Evolutionary conservation across 2,797 vertebrate species (phyloP).

Genomic region (Molossus molossus): DNA sequence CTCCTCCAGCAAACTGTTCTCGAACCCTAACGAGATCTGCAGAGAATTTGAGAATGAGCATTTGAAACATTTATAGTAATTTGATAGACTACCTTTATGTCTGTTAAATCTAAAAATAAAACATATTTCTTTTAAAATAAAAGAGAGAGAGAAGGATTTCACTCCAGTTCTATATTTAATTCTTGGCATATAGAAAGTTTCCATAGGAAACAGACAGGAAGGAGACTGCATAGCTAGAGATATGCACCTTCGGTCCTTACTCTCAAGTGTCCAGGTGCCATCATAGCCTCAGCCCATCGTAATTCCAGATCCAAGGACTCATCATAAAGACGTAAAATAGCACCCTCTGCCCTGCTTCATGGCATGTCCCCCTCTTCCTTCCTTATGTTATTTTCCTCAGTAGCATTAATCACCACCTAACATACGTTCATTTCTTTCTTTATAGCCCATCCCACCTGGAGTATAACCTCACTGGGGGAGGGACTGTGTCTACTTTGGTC

Average conservation of each 20-base stretch:
- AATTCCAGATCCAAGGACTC: slow-evolving; percentile 3
- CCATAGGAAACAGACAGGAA: not conserved
- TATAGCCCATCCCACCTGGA: not conserved
- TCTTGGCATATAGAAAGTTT: not conserved
- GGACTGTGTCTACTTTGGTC: not conserved
- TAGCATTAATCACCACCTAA: not conserved
- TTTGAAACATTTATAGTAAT: slow-evolving; percentile 57
- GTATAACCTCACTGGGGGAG: not conserved
- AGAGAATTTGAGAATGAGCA: slow-evolving; percentile 26
- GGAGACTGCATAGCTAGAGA: not conserved
- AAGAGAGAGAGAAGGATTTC: not conserved
- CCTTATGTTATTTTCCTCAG: not conserved
- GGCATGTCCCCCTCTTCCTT: too few species aligned
- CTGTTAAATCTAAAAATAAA: slow-evolving; percentile 51
- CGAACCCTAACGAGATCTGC: not conserved
- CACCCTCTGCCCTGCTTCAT: too few species aligned
- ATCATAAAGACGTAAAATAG: not conserved
- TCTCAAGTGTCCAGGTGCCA: not conserved
- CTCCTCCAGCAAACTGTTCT: not conserved
- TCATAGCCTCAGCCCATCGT: not conserved
- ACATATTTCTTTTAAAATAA: not conserved
- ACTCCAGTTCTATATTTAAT: slow-evolving; percentile 34
- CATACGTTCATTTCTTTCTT: not conserved
- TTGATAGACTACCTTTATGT: not conserved
- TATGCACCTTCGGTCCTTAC: not conserved